Evolutionary conservation across 1,140 invertebrate species (phyloP), one percentile per base, ranked within the genome.

Genomic region (Drosophila equinoxialis): DNA sequence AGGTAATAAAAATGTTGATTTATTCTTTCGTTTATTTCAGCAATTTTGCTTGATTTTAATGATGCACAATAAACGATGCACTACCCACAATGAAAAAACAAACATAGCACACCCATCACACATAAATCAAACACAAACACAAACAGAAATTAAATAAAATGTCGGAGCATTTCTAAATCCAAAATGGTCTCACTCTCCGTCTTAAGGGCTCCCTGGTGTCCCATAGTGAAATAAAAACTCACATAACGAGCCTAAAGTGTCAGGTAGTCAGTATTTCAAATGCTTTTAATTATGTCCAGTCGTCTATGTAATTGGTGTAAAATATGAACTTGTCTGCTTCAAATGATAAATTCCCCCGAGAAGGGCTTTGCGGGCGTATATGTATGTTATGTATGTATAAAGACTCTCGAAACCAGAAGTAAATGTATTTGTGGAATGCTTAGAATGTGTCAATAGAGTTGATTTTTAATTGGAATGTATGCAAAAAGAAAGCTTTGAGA

Each of bases 1-100:
- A 79, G 83, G 83, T 73, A 83, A 86, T 86, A 86, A 86, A 86
- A 87, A 68, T 51, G 45, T 65, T 87, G 82, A 86, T 86, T 86
- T 86, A 87, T 82, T 66, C 65, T 35, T 45, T 54, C 39, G 11
- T 41, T 48, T 51, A 76, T 77, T 65, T 67, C 39, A 67, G 60
- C 17, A 37, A 30, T 57, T 61, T 54, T 42, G 37, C 65, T 76
- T 72, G 82, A 68, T 75, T 75, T 79, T 86, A 85, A 86, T 81
- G 66, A 71, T 41, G 11, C 41, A 42, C 68, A 62, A 37, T 42
- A 76, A 74, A 58, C 62, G 30, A 51, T 23, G 45, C 17, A 51
- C 10, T 41, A 35, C 65, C 62, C 69, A 26, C 13, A 0, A 13
- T 30, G 6, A n/a, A 41, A 65, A 51, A 5, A 51, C 17, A 51